These are phyloP conservation scores for Blomia tropicalis DNA, from an alignment of 2,888 invertebrate genomes.

Conservation along the genomic window DNA sequence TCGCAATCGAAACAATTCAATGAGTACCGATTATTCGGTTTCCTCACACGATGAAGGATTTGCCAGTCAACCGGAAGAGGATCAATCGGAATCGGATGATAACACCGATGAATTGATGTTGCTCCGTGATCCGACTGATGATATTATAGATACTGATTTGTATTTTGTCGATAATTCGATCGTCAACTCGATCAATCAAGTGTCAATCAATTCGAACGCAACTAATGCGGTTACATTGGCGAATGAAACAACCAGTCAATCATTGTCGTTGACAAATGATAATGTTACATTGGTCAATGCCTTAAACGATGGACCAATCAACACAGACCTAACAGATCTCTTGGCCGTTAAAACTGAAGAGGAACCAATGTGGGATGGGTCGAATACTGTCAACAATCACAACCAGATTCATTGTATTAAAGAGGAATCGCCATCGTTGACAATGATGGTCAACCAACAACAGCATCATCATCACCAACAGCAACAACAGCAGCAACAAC, in stretches of 20 bases:
- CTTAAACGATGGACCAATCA: too few relatives aligned
- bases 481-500: background rate
- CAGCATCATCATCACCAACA: too few relatives aligned
- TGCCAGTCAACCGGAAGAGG: conserved; percentile 49
- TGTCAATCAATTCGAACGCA: background rate
- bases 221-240: too few relatives aligned
- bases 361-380: background rate
- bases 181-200: background rate
- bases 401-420: too few relatives aligned
- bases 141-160: background rate
- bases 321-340: background rate
- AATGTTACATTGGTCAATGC: background rate
- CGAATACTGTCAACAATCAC: background rate
- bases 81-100: conserved; percentile 53
- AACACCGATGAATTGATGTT: background rate
- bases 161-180: background rate
- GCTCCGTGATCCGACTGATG: background rate
- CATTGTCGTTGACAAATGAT: background rate
- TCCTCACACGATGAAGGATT: conserved; percentile 68
- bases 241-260: background rate
- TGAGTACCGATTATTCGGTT: conserved; percentile 24
- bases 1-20: conserved; percentile 24
- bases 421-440: too few relatives aligned
- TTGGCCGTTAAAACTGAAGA: background rate
- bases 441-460: too few relatives aligned